Base-by-base conservation (phyloP, 2,888 invertebrate genomes). In the Polyommatus icarus region DNA sequence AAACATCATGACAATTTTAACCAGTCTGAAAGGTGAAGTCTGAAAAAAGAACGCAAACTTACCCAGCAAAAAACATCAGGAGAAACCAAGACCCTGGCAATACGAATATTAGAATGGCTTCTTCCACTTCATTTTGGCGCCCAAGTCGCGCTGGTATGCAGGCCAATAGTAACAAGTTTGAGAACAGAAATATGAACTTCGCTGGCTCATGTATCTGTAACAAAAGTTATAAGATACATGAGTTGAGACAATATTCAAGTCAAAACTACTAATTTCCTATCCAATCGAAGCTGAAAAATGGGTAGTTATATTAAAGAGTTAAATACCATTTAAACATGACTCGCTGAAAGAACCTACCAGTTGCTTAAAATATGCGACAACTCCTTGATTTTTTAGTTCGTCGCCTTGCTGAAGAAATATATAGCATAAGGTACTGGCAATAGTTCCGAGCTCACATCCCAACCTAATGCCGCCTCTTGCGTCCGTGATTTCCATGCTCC, bases 1-100 rank as follows among this genome's bases (percentile, higher is more conserved):
- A 57, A n/a, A 57, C n/a, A 6, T 57, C n/a, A n/a, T 7, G 7
- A 57, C 54, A 54, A 18, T 54, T 57, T 10, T 10, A 18, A 57
- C 18, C 57, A 57, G 57, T 57, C 1, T 20, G 20, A 10, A 20
- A n/a, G 7, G 59, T n/a, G 1, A 59, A 20, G 8, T n/a, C 20
- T 3, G 20, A 61, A 61, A 5, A 59, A 59, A 20, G 3, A 61
- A 12, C 3, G 6, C 5, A 36, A 61, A 10, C 87, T 93, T 94
- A 99, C 99, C 99, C 99, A 67, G 99, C 99, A 92, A 99, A 99
- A 90, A 99, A 99, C 97, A 99, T 98, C 32, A 99, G 95, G 71
- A 99, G 96, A 89, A 99, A 98, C 99, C 99, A 99, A 57, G 98
- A 98, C 5, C 99, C 98, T 0, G 99, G 99, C 32, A 99, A 96